Evolutionary conservation across 2,113 vertebrate genomes (phyloP).

Genomic region (Genyomyrus donnyi): DNA sequence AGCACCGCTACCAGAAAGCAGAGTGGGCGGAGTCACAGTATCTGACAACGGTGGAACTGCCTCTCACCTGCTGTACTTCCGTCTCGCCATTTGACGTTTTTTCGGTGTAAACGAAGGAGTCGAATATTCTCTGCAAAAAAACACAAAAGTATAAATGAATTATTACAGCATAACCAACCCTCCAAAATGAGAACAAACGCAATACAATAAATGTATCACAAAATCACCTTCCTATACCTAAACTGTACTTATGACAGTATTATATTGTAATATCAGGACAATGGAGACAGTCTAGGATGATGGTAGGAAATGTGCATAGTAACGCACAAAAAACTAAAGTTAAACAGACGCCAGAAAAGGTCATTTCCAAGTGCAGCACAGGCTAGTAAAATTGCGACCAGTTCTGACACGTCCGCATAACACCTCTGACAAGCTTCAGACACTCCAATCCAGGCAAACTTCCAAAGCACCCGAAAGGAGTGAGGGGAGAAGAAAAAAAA

Average conservation of each 20-base stretch:
- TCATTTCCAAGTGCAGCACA: background rate
- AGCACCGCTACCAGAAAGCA: background rate
- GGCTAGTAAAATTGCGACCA: background rate
- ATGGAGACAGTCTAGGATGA: background rate
- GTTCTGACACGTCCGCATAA: background rate
- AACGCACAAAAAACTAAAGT: background rate
- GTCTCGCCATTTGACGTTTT: slow-evolving; percentile 96
- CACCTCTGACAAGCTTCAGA: background rate
- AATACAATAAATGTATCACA: background rate
- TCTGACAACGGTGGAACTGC: background rate
- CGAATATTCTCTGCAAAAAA: slow-evolving; percentile 86
- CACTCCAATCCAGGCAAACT: background rate
- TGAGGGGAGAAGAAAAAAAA: no score
- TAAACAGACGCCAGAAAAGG: background rate
- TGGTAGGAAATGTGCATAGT: no score
- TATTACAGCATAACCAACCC: background rate
- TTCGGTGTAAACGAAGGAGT: slow-evolving; percentile 92
- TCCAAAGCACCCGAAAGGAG: background rate
- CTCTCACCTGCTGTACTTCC: slow-evolving; percentile 94
- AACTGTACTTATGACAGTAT: background rate
- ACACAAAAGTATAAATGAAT: background rate
- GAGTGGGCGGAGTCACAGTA: background rate
- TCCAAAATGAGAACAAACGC: background rate
- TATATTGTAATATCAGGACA: background rate
- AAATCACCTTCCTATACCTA: background rate